A percentile compares a stretch with the other conserved stretches of the same genome.
Conservation (phyloP, 2,113 vertebrate genomes). For the Sinocyclocheilus maitianheensis region DNA sequence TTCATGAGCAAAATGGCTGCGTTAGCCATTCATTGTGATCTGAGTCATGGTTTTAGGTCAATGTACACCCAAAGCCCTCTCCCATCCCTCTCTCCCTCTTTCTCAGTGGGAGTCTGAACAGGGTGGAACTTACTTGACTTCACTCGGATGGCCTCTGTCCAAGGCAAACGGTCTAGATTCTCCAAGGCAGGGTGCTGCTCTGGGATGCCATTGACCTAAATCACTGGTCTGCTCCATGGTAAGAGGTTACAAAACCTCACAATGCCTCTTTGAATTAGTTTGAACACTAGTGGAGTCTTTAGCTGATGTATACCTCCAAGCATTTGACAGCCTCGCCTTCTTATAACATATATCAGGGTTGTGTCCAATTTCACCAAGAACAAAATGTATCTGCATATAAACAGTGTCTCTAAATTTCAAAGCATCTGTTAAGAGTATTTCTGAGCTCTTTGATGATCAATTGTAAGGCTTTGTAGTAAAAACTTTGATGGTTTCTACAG, state of each 20-base stretch:
- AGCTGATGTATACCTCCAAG: constrained; percentile 45
- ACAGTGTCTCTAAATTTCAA: constrained; percentile 29
- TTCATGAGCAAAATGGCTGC: neutral
- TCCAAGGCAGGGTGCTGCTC: constrained; percentile 50
- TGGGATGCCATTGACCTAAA: constrained; percentile 58
- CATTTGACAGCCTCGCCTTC: constrained; percentile 36
- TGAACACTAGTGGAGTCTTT: neutral
- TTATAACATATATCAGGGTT: constrained; percentile 1
- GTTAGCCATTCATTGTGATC: constrained; percentile 23
- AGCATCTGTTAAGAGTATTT: constrained; percentile 18
- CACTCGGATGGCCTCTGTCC: constrained; percentile 55
- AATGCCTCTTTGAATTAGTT: constrained; percentile 54
- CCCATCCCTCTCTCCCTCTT: constrained; percentile 36
- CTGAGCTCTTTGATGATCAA: constrained; percentile 45
- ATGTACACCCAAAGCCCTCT: constrained; percentile 32
- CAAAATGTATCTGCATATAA: constrained; percentile 38
- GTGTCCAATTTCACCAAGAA: neutral
- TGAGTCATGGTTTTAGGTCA: constrained; percentile 40
- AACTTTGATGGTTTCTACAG: constrained; percentile 42
- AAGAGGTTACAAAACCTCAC: constrained; percentile 50
- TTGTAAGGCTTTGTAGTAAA: constrained; percentile 38
- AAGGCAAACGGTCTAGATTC: constrained; percentile 53
- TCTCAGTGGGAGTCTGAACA: constrained; percentile 48
- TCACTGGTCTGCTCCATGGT: constrained; percentile 47
- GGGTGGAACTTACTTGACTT: constrained; percentile 58